phyloP scores from a whole-genome alignment of 2,797 vertebrate species.

The Platalea minor region DNA sequence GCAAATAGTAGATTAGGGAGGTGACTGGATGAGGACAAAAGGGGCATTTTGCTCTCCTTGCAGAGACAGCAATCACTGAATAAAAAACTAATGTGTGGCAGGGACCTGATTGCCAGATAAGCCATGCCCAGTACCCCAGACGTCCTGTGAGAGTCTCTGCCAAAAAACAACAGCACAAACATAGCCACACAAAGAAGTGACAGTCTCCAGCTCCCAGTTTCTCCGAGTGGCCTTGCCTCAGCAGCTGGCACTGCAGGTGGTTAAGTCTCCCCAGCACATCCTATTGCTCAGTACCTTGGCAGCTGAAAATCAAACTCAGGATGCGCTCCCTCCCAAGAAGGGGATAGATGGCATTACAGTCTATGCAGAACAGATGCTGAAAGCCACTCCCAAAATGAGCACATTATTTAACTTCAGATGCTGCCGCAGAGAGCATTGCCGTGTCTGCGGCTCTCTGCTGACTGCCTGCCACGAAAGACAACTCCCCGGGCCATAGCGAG shows the following conservation, averaged over 20 bases:
- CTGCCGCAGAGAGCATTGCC: rapidly evolving
- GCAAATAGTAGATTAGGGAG: background rate
- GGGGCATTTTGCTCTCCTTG: background rate
- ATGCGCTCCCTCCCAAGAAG: background rate
- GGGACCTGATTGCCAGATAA: background rate
- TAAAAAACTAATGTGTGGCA: rapidly evolving
- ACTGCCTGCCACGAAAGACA: background rate
- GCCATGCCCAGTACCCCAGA: background rate
- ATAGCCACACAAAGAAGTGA: background rate
- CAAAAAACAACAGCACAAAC: background rate
- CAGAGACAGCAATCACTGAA: background rate
- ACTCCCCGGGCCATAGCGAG: rapidly evolving
- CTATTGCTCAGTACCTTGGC: background rate
- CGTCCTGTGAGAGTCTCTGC: background rate
- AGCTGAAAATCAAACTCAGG: background rate
- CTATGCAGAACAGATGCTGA: background rate
- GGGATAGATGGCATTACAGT: no score
- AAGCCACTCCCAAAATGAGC: background rate
- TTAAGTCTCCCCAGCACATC: background rate
- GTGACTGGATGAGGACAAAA: background rate
- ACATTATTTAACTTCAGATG: background rate
- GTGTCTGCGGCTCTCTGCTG: background rate
- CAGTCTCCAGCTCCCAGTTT: background rate
- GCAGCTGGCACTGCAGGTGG: background rate
- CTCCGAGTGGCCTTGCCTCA: background rate